A percentile compares a stretch with the other conserved stretches of the same genome.
Conservation (phyloP, 2,888 invertebrate species). For the Drosophila ochracea region DNA sequence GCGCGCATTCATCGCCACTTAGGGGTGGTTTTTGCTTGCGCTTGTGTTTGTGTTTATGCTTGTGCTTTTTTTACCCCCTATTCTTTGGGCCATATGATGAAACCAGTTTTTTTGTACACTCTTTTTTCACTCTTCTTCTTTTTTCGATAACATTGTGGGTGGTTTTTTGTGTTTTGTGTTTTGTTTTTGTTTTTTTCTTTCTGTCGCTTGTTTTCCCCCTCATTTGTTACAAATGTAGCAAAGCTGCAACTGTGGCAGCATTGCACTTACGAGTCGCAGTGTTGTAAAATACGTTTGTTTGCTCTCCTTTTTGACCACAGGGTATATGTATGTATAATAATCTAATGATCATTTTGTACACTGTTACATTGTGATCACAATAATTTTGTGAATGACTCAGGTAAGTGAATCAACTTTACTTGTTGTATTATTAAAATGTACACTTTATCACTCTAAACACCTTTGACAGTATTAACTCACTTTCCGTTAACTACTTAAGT, state of each 20-base stretch:
- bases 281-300: slow-evolving; percentile 16
- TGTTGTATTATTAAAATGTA: background rate
- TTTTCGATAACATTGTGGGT: background rate
- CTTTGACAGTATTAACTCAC: background rate
- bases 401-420: background rate
- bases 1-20: slow-evolving; percentile 13
- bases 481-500: background rate
- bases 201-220: background rate
- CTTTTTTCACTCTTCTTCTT: background rate
- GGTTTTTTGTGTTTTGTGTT: background rate
- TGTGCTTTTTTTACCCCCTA: slow-evolving; percentile 17
- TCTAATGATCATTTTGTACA: background rate
- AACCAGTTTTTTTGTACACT: slow-evolving; percentile 14
- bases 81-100: slow-evolving; percentile 35
- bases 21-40: slow-evolving; percentile 47
- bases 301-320: background rate
- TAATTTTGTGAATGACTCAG: background rate
- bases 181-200: background rate
- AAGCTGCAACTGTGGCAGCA: background rate
- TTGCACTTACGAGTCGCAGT: slow-evolving; percentile 28
- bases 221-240: background rate
- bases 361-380: background rate
- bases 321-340: background rate
- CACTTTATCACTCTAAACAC: background rate
- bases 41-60: background rate